Percentiles rank a stretch among this genome's conserved stretches.
These are phyloP conservation scores for Calonectris borealis DNA, from an alignment of 2,113 vertebrate species.

Conservation along the genomic window DNA sequence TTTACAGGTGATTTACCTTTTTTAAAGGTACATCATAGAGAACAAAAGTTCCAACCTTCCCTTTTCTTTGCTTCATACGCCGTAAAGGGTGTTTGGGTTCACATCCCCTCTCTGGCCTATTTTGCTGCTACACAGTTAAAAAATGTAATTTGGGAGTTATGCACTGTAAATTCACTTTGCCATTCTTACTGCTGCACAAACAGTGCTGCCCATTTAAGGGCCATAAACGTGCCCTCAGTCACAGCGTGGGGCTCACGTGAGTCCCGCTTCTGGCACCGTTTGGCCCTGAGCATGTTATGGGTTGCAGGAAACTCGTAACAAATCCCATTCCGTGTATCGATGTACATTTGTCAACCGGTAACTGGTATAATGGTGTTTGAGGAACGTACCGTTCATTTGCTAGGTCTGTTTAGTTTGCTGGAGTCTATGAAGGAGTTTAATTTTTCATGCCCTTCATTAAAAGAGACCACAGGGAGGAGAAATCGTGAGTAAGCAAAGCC, in stretches of 20 bases:
- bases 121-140: not conserved
- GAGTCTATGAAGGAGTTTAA: slow-evolving; percentile 36
- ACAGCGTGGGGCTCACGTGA: not conserved
- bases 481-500: slow-evolving; percentile 49
- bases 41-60: not conserved
- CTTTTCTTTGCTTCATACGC: not conserved
- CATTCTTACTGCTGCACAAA: not conserved
- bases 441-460: slow-evolving; percentile 52
- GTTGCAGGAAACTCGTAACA: not conserved
- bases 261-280: not conserved
- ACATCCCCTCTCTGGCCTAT: not conserved
- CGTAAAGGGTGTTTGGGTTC: not conserved
- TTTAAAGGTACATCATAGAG: not conserved
- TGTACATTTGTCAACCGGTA: not conserved
- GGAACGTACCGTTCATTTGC: not conserved
- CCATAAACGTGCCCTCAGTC: not conserved
- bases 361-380: not conserved
- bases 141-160: not conserved
- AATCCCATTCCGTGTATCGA: not conserved
- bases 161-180: not conserved
- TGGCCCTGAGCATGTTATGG: not conserved
- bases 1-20: not conserved
- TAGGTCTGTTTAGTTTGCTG: not conserved
- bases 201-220: not conserved
- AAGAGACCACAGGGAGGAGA: slow-evolving; percentile 50